Evolutionary conservation across 2,888 invertebrate genomes (phyloP).

Genomic region (Drosophila vallismaia): DNA sequence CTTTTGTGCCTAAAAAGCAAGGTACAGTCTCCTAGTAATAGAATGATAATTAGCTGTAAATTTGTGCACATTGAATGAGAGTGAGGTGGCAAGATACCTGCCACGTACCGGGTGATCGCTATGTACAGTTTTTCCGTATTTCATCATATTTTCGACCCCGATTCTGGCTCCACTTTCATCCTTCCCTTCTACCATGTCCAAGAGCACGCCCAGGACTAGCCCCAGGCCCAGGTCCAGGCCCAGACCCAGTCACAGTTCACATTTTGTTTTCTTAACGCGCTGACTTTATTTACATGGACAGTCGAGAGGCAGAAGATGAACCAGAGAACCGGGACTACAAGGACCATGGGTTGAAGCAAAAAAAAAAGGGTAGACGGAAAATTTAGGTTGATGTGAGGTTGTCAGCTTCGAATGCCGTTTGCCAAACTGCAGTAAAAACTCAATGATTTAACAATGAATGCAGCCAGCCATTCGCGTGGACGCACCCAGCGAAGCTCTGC

Average conservation of each 20-base stretch:
- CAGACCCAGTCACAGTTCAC: conserved; percentile 39
- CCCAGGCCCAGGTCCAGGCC: conserved; percentile 1
- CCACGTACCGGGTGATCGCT: too few relatives aligned
- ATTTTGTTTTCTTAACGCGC: conserved; percentile 72
- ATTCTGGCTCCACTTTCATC: too few relatives aligned
- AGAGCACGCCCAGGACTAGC: too few relatives aligned
- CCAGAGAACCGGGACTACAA: conserved; percentile 1
- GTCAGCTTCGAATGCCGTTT: conserved; percentile 67
- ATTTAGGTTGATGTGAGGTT: conserved; percentile 71
- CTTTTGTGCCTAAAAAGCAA: too few relatives aligned
- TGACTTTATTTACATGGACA: conserved; percentile 70
- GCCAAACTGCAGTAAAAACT: conserved; percentile 80
- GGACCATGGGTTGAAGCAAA: conserved; percentile 1
- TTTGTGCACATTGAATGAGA: too few relatives aligned
- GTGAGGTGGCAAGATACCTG: too few relatives aligned
- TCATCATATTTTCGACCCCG: too few relatives aligned
- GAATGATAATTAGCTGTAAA: too few relatives aligned
- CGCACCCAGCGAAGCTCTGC: conserved; percentile 32
- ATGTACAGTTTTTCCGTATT: too few relatives aligned
- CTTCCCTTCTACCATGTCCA: too few relatives aligned
- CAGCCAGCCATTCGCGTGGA: conserved; percentile 48
- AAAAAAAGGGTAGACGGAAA: conserved; percentile 23
- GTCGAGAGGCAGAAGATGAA: conserved; percentile 24
- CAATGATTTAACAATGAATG: conserved; percentile 81
- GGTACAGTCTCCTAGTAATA: too few relatives aligned